phyloP scores from a whole-genome alignment of 2,888 invertebrate genomes.

The Rhamphomyia laevipes region DNA sequence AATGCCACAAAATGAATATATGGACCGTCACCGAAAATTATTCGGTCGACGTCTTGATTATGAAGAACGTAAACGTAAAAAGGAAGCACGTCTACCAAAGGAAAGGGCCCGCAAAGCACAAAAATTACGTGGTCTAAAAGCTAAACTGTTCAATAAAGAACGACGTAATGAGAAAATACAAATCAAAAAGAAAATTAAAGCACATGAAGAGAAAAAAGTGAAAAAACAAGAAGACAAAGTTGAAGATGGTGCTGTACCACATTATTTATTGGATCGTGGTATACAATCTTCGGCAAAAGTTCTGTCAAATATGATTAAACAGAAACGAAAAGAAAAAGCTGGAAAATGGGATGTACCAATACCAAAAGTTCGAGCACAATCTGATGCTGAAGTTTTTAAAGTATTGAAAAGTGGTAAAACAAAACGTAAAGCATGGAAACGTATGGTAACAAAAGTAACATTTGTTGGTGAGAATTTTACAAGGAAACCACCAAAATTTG shows the following conservation, averaged over 20 bases:
- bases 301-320: constrained; percentile 97
- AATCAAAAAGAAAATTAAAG: constrained; percentile 96
- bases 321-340: constrained; percentile 98
- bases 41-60: constrained; percentile 94
- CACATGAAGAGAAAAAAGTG: constrained; percentile 90
- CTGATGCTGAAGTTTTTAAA: constrained; percentile 94
- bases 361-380: constrained; percentile 93
- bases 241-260: constrained; percentile 85
- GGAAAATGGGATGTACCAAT: constrained; percentile 99
- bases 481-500: constrained; percentile 97
- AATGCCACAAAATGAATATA: constrained; percentile 99
- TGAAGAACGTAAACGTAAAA: constrained; percentile 92
- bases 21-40: constrained; percentile 93
- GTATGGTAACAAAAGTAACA: constrained; percentile 98
- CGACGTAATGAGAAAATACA: constrained; percentile 97
- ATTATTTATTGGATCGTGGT: constrained; percentile 95
- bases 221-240: constrained; percentile 75
- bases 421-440: constrained; percentile 93
- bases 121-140: constrained; percentile 88
- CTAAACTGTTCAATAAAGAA: constrained; percentile 94
- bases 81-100: constrained; percentile 89
- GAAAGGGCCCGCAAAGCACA: constrained; percentile 82
- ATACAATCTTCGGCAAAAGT: constrained; percentile 89
- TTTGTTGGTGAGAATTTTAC: constrained; percentile 98
- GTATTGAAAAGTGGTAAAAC: constrained; percentile 85